phyloP scores from a whole-genome alignment of 2,113 vertebrate species.

The Aptenodytes forsteri region DNA sequence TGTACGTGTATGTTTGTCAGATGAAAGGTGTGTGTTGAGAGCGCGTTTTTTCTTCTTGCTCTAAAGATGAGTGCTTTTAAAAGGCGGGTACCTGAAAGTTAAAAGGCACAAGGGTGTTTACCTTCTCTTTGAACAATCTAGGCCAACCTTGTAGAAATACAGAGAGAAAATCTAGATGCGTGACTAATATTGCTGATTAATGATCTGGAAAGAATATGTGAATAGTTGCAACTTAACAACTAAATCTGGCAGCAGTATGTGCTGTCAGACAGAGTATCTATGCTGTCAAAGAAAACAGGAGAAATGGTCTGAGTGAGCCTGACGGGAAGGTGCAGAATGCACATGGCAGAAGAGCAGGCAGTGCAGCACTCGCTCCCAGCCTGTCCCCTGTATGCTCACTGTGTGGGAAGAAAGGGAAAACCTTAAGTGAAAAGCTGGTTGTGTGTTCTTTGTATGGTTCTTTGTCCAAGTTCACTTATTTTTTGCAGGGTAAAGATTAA shows the following conservation, averaged over 20 bases:
- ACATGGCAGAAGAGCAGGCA: not conserved
- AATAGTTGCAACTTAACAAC: not conserved
- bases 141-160: not conserved
- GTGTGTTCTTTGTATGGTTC: not conserved
- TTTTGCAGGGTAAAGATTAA: not conserved
- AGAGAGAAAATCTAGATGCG: not conserved
- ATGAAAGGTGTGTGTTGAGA: not conserved
- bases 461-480: not conserved
- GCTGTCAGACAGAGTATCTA: not conserved
- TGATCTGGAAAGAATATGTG: not conserved
- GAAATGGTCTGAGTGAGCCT: not conserved
- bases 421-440: not conserved
- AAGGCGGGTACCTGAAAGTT: not conserved
- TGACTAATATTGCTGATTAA: not conserved
- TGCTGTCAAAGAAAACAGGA: not conserved
- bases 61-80: not conserved
- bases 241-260: not conserved
- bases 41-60: not conserved
- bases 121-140: not conserved
- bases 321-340: not conserved
- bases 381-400: fast-evolving
- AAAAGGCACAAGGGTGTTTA: not conserved
- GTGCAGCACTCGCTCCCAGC: not conserved
- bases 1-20: not conserved
- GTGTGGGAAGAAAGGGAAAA: not conserved